A percentile compares a stretch with the other conserved stretches of the same genome.
phyloP scores from a whole-genome alignment of 2,113 vertebrate genomes.

The Pholis gunnellus region DNA sequence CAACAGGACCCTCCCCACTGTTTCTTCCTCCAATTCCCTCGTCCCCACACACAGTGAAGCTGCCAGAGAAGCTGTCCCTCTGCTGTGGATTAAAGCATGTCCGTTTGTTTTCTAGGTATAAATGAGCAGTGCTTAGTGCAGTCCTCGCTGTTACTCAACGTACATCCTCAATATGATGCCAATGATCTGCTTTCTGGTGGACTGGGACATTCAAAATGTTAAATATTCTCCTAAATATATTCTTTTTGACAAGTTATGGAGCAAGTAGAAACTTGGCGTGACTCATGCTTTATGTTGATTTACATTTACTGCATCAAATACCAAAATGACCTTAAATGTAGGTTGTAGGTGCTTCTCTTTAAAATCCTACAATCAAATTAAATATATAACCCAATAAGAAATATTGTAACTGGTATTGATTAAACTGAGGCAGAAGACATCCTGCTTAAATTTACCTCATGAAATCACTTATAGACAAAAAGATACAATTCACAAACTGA shows the following conservation, averaged over 20 bases:
- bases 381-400: background rate
- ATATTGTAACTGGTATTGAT: background rate
- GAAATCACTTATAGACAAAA: conserved; percentile 5
- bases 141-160: conserved; percentile 25
- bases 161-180: conserved; percentile 28
- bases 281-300: conserved; percentile 7
- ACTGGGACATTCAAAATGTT: background rate
- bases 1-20: conserved; percentile 55
- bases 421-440: background rate
- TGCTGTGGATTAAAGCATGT: conserved; percentile 73
- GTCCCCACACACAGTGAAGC: conserved; percentile 51
- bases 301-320: background rate
- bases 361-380: background rate
- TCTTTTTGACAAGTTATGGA: background rate
- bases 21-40: conserved; percentile 44
- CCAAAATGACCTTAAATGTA: background rate
- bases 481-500: background rate
- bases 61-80: conserved; percentile 67
- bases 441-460: background rate
- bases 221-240: background rate
- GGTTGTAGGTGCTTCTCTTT: background rate
- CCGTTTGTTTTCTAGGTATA: conserved; percentile 64
- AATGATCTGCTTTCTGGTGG: background rate
- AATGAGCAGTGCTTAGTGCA: conserved; percentile 61
- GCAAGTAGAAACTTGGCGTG: background rate